Percentiles rank a stretch among this genome's conserved stretches.
phyloP scores from a whole-genome alignment of 2,797 vertebrate genomes.

The Astyanax mexicanus region DNA sequence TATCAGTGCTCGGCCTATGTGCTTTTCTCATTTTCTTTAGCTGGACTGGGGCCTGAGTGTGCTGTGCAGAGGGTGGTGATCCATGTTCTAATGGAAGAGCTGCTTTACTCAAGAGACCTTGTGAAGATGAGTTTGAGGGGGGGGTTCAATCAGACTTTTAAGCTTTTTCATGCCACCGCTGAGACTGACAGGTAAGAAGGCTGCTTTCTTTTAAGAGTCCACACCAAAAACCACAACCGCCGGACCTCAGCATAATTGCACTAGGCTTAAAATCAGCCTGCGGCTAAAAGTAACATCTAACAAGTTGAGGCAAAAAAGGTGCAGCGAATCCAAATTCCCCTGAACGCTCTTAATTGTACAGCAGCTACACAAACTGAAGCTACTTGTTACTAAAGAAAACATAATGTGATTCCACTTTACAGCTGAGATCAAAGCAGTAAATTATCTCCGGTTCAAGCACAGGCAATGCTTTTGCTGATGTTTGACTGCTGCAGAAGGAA shows the following conservation, averaged over 20 bases:
- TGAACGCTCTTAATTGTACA: neutral
- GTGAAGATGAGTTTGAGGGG: neutral
- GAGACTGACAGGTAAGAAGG: conserved; percentile 37
- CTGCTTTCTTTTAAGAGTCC: conserved; percentile 25
- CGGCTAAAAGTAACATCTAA: conserved; percentile 24
- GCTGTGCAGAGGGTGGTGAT: conserved; percentile 12
- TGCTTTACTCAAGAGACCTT: conserved; percentile 37
- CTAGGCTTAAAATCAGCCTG: neutral
- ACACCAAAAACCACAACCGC: conserved; percentile 13
- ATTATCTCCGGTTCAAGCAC: neutral
- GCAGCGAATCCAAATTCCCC: conserved; percentile 1
- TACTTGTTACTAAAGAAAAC: conserved; percentile 5
- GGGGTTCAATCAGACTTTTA: conserved; percentile 37
- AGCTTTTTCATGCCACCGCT: conserved; percentile 3
- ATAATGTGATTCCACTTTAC: conserved; percentile 1
- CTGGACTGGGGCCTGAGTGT: conserved; percentile 15
- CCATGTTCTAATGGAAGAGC: conserved; percentile 18
- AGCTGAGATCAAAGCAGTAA: neutral
- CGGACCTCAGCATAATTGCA: conserved; percentile 29
- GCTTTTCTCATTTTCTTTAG: conserved; percentile 43
- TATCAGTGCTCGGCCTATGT: conserved; percentile 39
- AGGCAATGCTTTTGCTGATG: neutral
- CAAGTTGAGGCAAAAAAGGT: conserved; percentile 10
- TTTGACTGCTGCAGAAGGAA: neutral
- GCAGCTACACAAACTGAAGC: neutral